phyloP scores from a whole-genome alignment of 2,888 invertebrate genomes.

The Nomada ferruginata region DNA sequence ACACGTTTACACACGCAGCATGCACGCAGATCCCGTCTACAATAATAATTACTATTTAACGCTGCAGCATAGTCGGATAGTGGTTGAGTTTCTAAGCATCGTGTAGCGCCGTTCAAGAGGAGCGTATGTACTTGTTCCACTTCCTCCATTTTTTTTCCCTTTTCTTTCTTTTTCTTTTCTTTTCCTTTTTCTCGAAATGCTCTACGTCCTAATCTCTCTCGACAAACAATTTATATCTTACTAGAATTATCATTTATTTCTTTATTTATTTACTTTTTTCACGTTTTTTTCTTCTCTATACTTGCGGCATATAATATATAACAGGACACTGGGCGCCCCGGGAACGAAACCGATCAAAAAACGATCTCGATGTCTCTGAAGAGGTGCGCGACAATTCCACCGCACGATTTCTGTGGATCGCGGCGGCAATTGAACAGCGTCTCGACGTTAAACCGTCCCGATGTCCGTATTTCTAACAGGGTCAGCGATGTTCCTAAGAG shows the following conservation, averaged over 20 bases:
- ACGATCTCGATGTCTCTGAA: neutral
- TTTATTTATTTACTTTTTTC: too few relatives aligned
- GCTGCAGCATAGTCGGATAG: slow-evolving; percentile 79
- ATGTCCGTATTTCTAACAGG: neutral
- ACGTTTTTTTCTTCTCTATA: neutral
- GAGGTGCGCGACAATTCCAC: slow-evolving; percentile 11
- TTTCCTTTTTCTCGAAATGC: neutral
- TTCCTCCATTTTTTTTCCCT: slow-evolving; percentile 4
- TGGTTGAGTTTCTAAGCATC: slow-evolving; percentile 81
- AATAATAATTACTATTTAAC: slow-evolving; percentile 82
- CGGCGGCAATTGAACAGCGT: neutral
- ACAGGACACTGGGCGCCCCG: slow-evolving; percentile 7
- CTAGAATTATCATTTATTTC: neutral
- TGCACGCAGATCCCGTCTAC: slow-evolving; percentile 76
- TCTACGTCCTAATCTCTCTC: neutral
- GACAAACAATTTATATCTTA: neutral
- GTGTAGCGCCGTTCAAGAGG: slow-evolving; percentile 74
- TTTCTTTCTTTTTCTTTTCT: neutral
- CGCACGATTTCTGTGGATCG: neutral
- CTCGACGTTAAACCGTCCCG: slow-evolving; percentile 1
- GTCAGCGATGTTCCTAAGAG: slow-evolving; percentile 21
- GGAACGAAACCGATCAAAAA: neutral
- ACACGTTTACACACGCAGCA: slow-evolving; percentile 57
- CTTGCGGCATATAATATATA: neutral
- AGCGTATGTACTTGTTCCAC: slow-evolving; percentile 30